phyloP scores from a whole-genome alignment of 2,888 invertebrate genomes.

The Vannuccia rotundouncinata region DNA sequence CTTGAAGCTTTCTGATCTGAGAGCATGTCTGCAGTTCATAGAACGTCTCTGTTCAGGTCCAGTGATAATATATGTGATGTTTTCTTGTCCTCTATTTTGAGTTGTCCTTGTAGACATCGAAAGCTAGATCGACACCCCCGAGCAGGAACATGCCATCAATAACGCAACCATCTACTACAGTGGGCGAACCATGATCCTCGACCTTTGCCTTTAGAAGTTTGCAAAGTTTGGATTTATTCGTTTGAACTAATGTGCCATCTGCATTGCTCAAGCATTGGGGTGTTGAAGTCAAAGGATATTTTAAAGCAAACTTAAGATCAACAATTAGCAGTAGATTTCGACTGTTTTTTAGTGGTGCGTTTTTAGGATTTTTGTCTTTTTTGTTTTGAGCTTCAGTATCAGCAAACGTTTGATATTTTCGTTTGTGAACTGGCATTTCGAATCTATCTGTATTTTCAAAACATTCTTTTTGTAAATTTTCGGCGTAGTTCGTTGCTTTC shows the following conservation, averaged over 20 bases:
- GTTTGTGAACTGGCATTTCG: too few relatives aligned
- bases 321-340: background rate
- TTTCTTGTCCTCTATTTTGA: background rate
- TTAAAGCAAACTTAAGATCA: background rate
- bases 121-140: background rate
- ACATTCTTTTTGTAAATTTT: background rate
- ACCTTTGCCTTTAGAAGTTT: background rate
- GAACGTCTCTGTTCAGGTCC: slow-evolving; percentile 12
- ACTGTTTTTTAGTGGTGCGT: background rate
- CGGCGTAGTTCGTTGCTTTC: too few relatives aligned
- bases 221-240: too few relatives aligned
- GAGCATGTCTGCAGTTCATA: background rate
- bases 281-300: background rate
- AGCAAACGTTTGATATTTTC: background rate
- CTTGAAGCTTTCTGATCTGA: background rate
- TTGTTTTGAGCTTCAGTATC: background rate
- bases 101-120: background rate
- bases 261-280: background rate
- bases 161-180: too few relatives aligned
- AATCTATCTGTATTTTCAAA: background rate
- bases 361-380: background rate
- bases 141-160: slow-evolving; percentile 1
- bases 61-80: background rate
- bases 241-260: too few relatives aligned
- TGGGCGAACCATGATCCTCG: too few relatives aligned